phyloP scores from a whole-genome alignment of 2,113 vertebrate genomes.

The Accipiter cooperii region DNA sequence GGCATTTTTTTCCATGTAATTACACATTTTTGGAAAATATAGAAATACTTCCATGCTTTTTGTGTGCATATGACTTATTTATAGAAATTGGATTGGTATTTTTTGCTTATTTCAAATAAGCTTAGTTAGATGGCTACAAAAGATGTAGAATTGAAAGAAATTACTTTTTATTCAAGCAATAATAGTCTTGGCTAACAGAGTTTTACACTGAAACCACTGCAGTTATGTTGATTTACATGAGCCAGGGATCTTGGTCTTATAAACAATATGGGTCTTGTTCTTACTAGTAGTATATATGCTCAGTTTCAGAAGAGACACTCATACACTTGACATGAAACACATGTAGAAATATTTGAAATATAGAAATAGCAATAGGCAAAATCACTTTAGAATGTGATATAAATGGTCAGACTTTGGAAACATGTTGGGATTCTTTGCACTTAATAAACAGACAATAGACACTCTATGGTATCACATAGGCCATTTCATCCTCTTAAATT shows the following conservation, averaged over 20 bases:
- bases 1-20: background rate
- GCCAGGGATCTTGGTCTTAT: background rate
- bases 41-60: background rate
- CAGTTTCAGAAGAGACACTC: background rate
- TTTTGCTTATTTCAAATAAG: background rate
- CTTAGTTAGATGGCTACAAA: background rate
- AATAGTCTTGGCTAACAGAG: background rate
- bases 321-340: background rate
- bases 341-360: background rate
- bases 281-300: background rate
- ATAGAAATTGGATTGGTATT: background rate
- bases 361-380: background rate
- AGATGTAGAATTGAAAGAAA: background rate
- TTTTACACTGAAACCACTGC: background rate
- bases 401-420: background rate
- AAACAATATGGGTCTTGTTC: background rate
- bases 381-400: background rate
- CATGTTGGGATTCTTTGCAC: background rate
- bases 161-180: background rate
- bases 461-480: background rate
- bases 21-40: background rate
- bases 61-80: background rate
- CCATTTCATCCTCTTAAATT: background rate
- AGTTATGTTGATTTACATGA: background rate
- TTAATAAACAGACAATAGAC: background rate